phyloP scores from a whole-genome alignment of 1,140 invertebrate species.

The Drosophila insularis region DNA sequence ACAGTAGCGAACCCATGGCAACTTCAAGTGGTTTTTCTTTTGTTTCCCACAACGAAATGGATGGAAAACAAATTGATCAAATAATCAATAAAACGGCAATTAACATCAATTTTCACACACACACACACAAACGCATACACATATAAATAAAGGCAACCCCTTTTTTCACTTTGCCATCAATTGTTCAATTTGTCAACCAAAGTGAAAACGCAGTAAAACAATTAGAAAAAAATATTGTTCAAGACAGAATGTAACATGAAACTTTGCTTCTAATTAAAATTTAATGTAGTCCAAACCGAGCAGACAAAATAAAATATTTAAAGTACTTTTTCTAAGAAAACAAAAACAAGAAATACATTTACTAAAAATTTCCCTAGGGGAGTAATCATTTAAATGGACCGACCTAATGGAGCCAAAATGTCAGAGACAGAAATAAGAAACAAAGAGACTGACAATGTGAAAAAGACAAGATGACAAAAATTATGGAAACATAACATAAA shows the following conservation, averaged over 20 bases:
- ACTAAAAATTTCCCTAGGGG: constrained; percentile 12
- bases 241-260: constrained; percentile 42
- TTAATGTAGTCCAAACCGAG: constrained; percentile 2
- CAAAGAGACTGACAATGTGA: not conserved
- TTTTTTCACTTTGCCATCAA: constrained; percentile 10
- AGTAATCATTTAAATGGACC: constrained; percentile 2
- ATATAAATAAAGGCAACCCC: not conserved
- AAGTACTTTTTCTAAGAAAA: constrained; percentile 10
- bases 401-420: constrained; percentile 1
- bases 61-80: constrained; percentile 30
- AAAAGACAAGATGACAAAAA: not conserved
- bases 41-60: constrained; percentile 19
- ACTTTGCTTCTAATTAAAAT: constrained; percentile 22
- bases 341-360: not conserved
- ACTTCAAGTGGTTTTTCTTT: constrained; percentile 43
- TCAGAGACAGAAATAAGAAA: not conserved
- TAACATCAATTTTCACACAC: constrained; percentile 64
- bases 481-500: not conserved
- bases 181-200: constrained; percentile 65
- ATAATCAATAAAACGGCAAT: constrained; percentile 65
- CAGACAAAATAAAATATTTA: constrained; percentile 18
- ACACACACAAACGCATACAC: constrained; percentile 27
- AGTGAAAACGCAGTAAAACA: constrained; percentile 54
- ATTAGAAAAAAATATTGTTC: constrained; percentile 33
- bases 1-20: constrained; percentile 46